A percentile compares a stretch with the other conserved stretches of the same genome.
Evolutionary conservation across 2,113 vertebrate genomes (phyloP).

Genomic region (Ceyx cyanopectus): DNA sequence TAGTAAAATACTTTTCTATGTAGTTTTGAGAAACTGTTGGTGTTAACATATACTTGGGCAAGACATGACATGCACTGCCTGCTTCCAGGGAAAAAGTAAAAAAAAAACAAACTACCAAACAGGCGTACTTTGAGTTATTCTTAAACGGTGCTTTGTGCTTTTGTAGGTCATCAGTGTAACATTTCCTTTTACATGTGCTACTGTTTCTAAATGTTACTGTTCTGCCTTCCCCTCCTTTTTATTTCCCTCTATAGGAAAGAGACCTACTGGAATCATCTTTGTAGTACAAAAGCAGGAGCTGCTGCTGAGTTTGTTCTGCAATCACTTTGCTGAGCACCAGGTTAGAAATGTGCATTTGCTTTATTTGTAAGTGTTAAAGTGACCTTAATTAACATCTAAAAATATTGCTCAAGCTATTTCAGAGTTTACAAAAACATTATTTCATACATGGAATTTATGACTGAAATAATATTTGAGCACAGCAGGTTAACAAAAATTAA

Average conservation of each 20-base stretch:
- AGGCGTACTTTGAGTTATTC: neutral
- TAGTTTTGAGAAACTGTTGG: neutral
- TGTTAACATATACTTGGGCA: neutral
- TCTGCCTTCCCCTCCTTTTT: neutral
- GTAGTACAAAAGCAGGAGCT: slow-evolving; percentile 1
- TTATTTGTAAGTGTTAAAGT: neutral
- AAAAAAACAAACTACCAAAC: neutral
- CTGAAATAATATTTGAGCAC: neutral
- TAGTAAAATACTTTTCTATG: neutral
- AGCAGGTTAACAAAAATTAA: neutral
- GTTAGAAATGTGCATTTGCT: slow-evolving; percentile 24
- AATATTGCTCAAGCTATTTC: neutral
- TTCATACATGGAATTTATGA: neutral
- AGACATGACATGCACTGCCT: rapidly evolving
- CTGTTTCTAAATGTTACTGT: neutral
- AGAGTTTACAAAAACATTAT: neutral
- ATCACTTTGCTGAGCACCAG: neutral
- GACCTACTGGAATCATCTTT: neutral
- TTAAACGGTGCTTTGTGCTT: neutral
- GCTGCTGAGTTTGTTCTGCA: neutral
- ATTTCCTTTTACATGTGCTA: neutral
- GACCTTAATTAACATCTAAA: neutral
- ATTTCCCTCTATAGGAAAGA: neutral
- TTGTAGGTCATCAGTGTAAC: neutral
- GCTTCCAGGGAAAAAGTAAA: neutral